phyloP scores from a whole-genome alignment of 2,888 invertebrate genomes.

The Charanyca ferruginea region DNA sequence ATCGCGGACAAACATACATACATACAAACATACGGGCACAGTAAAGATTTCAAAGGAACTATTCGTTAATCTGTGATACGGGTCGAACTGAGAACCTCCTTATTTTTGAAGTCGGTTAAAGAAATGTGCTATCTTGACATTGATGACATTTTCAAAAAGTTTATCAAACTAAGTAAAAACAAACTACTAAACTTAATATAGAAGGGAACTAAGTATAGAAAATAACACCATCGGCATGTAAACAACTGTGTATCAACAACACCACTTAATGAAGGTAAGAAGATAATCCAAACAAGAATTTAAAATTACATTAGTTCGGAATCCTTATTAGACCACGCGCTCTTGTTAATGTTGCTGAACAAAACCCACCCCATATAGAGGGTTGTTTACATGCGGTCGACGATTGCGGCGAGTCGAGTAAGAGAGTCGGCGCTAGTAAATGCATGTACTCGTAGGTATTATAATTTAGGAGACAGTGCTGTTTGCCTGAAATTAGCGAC shows the following conservation, averaged over 20 bases:
- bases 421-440: conserved; percentile 51
- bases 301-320: conserved; percentile 47
- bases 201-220: neutral
- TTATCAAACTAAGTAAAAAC: neutral
- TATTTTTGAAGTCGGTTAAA: too few relatives aligned
- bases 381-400: conserved; percentile 61
- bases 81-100: too few relatives aligned
- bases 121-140: too few relatives aligned
- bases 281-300: conserved; percentile 45
- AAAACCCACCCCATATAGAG: conserved; percentile 48
- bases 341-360: conserved; percentile 53
- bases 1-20: too few relatives aligned
- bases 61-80: too few relatives aligned
- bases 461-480: conserved; percentile 48
- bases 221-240: neutral
- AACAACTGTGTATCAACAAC: conserved; percentile 9
- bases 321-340: conserved; percentile 48
- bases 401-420: conserved; percentile 48
- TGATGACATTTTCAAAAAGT: neutral
- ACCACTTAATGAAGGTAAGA: conserved; percentile 32
- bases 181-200: neutral
- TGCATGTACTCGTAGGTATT: conserved; percentile 48
- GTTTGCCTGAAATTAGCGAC: conserved; percentile 28
- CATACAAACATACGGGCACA: too few relatives aligned
- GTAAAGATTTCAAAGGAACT: too few relatives aligned